Evolutionary conservation across 2,113 vertebrate species (phyloP).

Genomic region (Zosterops lateralis): DNA sequence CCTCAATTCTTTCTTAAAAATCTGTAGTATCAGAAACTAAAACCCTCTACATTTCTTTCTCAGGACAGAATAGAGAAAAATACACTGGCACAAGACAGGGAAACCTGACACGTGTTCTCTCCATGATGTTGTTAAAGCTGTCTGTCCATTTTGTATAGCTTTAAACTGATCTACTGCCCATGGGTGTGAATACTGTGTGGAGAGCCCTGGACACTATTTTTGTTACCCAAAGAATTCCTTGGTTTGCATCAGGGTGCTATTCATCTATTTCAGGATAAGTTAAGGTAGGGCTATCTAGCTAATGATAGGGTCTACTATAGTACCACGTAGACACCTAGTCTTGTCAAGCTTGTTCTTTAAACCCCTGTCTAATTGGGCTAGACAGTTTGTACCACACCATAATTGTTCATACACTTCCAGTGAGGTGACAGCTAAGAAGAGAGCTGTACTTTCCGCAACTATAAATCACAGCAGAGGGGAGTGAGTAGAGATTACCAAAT

Average conservation of each 20-base stretch:
- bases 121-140: not conserved
- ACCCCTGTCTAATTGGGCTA: constrained; percentile 41
- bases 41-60: not conserved
- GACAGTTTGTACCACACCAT: constrained; percentile 39
- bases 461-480: not conserved
- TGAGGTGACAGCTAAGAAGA: constrained; percentile 30
- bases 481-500: not conserved
- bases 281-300: constrained; percentile 50
- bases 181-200: not conserved
- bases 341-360: constrained; percentile 60
- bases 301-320: constrained; percentile 48
- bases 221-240: constrained; percentile 7
- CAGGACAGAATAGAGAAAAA: not conserved
- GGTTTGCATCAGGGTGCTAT: not conserved
- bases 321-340: constrained; percentile 42
- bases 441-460: constrained; percentile 43
- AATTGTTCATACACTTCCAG: constrained; percentile 47
- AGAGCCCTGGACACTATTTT: constrained; percentile 7
- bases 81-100: not conserved
- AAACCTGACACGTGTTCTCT: not conserved
- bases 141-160: not conserved
- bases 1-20: not conserved
- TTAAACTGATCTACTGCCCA: not conserved
- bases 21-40: not conserved
- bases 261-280: constrained; percentile 49